Base-by-base conservation (phyloP, 2,797 vertebrate genomes). In the Amblyraja radiata region DNA sequence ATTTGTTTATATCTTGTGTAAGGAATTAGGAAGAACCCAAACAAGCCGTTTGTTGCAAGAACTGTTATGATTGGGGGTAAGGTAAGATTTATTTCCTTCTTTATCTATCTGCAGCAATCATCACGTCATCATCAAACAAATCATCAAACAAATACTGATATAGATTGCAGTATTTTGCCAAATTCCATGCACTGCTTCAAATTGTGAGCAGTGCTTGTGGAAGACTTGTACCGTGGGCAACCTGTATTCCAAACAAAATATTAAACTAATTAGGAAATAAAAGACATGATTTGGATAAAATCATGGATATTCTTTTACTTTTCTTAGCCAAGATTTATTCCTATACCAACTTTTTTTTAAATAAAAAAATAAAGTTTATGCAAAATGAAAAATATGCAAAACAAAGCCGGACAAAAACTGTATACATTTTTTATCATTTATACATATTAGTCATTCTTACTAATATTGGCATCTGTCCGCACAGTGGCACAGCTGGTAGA, bases 21-120 rank as follows among this genome's bases (percentile, higher is more conserved):
- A 99, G 99, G 98, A 86, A 99, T 99, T 94, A 97, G 96, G 93
- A 97, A 95, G 94, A 97, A 98, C 79, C 98, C 98, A 0, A 86
- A 28, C 0, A 96, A 97, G 93, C 94, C 97, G 0, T 99, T 99
- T 11, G 97, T 99, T 77, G 97, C 98, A 0, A 97, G 99, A 93
- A 99, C 98, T 0, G 97, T 99, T 94, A 99, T 99, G 93, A 99
- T 99, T 0, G 99, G 99, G 14, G 98, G 98, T 94, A 99, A 99
- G 97, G 98, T 98, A 94, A 95, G 95, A 61, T 0, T 46, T 92
- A 14, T 92, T 76, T 76, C 32, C 11, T 68, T 86, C n/a, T 28
- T 32, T 88, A 63, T 11, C 36, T 36, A 36, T 88, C 63, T 65
- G 63, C 61, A 36, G 10, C 78, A 79, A n/a, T 39, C 16, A 61